These are phyloP conservation scores for Hypercompe scribonia DNA, from an alignment of 2,888 invertebrate genomes.

Conservation along the genomic window DNA sequence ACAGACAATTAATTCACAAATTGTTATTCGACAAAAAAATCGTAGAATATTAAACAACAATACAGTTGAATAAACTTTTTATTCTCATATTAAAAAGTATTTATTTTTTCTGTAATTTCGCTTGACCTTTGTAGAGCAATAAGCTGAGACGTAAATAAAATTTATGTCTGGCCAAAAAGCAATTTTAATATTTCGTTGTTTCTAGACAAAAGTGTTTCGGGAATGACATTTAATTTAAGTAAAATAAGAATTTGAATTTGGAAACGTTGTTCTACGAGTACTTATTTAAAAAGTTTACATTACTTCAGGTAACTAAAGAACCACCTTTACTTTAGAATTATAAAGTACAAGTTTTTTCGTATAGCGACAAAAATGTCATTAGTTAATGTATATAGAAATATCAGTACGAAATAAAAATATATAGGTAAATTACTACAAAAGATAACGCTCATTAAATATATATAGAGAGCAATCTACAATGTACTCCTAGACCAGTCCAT, in stretches of 20 bases:
- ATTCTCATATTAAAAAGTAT: background rate
- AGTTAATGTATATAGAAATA: background rate
- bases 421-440: too few species aligned
- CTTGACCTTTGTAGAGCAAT: slow-evolving; percentile 40
- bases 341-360: background rate
- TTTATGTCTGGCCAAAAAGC: slow-evolving; percentile 13
- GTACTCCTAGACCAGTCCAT: too few species aligned
- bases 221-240: slow-evolving; percentile 6
- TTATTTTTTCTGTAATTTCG: background rate
- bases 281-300: background rate
- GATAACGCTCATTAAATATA: too few species aligned
- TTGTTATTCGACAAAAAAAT: background rate
- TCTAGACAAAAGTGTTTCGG: background rate
- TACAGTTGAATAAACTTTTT: background rate
- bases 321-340: background rate
- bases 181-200: slow-evolving; percentile 11
- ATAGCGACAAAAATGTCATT: background rate
- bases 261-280: background rate
- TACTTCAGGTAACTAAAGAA: background rate
- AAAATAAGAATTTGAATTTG: background rate
- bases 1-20: background rate
- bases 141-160: slow-evolving; percentile 29
- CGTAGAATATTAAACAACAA: background rate
- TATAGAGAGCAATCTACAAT: too few species aligned
- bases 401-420: too few species aligned